A percentile compares a stretch with the other conserved stretches of the same genome.
These are phyloP conservation scores for Acrobasis repandana DNA, from an alignment of 2,888 invertebrate genomes.

Conservation along the genomic window DNA sequence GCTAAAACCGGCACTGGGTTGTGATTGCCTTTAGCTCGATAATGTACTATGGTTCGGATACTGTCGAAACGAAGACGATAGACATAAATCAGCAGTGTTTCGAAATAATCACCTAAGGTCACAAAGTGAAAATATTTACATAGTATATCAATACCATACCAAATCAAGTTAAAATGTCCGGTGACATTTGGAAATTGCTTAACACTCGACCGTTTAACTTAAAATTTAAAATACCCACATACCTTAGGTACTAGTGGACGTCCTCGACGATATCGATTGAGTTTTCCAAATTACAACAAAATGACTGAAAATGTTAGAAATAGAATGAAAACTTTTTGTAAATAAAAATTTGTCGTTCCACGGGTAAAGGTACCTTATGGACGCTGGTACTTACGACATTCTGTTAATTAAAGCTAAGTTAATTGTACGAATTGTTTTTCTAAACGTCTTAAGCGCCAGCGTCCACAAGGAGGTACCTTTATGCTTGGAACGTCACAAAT, in stretches of 20 bases:
- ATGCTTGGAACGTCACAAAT: too few relatives aligned
- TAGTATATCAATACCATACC: not conserved
- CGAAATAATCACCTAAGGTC: not conserved
- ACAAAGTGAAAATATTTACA: not conserved
- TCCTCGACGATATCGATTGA: not conserved
- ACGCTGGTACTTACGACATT: too few relatives aligned
- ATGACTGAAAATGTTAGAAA: not conserved
- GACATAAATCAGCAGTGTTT: not conserved
- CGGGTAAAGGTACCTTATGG: too few relatives aligned
- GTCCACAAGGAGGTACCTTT: too few relatives aligned
- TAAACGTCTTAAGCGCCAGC: too few relatives aligned
- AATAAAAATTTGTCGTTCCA: too few relatives aligned
- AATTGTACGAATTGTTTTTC: too few relatives aligned
- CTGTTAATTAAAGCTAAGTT: too few relatives aligned
- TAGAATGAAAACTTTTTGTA: not conserved
- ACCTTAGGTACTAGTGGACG: not conserved
- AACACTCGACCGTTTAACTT: not conserved
- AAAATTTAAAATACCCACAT: not conserved
- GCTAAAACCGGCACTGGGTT: too few relatives aligned
- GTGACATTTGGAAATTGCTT: constrained; percentile 6
- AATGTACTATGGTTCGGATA: too few relatives aligned
- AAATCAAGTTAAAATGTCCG: constrained; percentile 9
- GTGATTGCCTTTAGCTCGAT: too few relatives aligned
- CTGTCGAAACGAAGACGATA: too few relatives aligned
- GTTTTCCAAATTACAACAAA: not conserved